These are phyloP conservation scores for Drosophila kuntzei DNA, from an alignment of 2,888 invertebrate genomes.

Conservation along the genomic window DNA sequence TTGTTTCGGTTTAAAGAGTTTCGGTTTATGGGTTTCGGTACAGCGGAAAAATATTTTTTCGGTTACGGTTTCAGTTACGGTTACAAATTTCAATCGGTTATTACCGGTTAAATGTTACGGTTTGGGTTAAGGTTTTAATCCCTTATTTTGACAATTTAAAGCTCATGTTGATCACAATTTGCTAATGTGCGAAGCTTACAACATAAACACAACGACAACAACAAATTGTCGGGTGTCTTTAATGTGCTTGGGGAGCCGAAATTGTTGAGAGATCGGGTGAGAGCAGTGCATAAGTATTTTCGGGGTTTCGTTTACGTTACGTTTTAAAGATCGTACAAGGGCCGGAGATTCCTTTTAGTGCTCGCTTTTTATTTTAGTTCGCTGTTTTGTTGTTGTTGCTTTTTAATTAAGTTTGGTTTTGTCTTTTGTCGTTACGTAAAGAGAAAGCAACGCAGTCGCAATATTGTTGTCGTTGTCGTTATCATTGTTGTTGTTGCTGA, in stretches of 20 bases:
- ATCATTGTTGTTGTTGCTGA: constrained; percentile 31
- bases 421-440: constrained; percentile 74
- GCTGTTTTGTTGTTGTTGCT: constrained; percentile 56
- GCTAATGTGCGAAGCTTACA: constrained; percentile 68
- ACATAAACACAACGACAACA: constrained; percentile 45
- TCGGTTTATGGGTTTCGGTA: no score
- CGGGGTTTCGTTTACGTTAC: constrained; percentile 43
- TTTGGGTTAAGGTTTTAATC: no score
- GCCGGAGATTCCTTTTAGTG: constrained; percentile 57
- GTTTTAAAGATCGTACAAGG: constrained; percentile 27
- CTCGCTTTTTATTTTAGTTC: constrained; percentile 55
- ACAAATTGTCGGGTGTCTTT: constrained; percentile 28
- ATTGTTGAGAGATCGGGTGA: constrained; percentile 23
- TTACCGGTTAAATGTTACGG: no score
- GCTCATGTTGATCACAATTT: constrained; percentile 57
- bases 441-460: constrained; percentile 69
- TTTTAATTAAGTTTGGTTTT: constrained; percentile 72
- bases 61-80: no score
- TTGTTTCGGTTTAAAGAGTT: no score
- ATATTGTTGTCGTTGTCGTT: constrained; percentile 16
- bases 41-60: no score
- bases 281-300: constrained; percentile 29
- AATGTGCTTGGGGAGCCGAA: constrained; percentile 23
- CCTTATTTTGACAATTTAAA: constrained; percentile 32
- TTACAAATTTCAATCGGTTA: no score